phyloP scores from a whole-genome alignment of 1,140 invertebrate species.

The Macrobrachium rosenbergii region DNA sequence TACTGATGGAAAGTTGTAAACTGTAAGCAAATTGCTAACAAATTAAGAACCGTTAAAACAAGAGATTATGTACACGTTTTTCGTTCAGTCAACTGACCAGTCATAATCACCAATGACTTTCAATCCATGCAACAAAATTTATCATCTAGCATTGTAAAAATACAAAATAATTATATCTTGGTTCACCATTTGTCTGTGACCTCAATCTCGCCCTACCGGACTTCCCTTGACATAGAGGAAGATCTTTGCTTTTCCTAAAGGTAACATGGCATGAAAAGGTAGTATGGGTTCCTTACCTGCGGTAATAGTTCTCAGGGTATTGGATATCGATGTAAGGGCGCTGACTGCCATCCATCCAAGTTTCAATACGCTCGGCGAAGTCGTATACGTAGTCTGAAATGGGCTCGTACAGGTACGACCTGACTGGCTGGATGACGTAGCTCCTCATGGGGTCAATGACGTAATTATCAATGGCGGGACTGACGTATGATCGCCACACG shows the following conservation, averaged over 20 bases:
- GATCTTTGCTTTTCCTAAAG: not conserved
- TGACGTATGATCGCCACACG: slow-evolving; percentile 30
- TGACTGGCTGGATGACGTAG: not conserved
- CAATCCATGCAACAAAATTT: too few species aligned
- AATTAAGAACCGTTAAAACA: too few species aligned
- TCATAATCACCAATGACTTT: too few species aligned
- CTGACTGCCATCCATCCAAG: not conserved
- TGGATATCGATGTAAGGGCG: slow-evolving; percentile 12
- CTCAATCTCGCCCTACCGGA: too few species aligned
- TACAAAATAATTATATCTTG: too few species aligned
- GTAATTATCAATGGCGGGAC: too few species aligned
- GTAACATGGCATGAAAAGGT: not conserved
- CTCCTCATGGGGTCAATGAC: not conserved
- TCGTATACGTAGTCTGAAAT: slow-evolving; percentile 23
- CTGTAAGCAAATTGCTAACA: too few species aligned
- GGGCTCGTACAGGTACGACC: slow-evolving; percentile 20
- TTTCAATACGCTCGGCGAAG: slow-evolving; percentile 41
- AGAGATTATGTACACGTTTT: too few species aligned
- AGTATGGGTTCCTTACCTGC: slow-evolving; percentile 9
- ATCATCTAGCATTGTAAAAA: too few species aligned
- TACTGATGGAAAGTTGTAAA: too few species aligned
- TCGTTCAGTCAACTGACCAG: too few species aligned
- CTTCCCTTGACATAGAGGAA: not conserved
- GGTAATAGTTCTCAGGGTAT: slow-evolving; percentile 14
- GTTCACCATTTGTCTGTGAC: too few species aligned